Base-by-base conservation (phyloP, 37 sponge, comb jelly and placozoan genomes). In the Aplysina aerophoba region DNA sequence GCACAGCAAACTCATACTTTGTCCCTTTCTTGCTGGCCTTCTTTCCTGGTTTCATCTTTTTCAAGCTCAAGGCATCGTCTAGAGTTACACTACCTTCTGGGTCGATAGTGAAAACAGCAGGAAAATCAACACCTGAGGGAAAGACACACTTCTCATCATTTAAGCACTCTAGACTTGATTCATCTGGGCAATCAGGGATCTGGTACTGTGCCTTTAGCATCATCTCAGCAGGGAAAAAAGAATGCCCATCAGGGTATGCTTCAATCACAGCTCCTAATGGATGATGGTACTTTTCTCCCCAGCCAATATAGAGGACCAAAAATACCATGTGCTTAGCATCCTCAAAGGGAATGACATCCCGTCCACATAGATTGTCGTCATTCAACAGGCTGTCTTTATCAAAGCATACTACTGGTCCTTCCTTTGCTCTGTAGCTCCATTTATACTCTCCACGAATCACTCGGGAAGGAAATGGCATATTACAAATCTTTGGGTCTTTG, bases 31-130 rank as follows among this genome's bases (percentile, higher is more conserved):
- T 50, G 15, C 19, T 56, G 0, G 16, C 36, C 0, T 22, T 33
- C 2, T 53, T 16, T 11, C 50, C 50, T 44, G 50, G 3, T 44
- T 3, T 44, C 17, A 84, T 0, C 16, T 36, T 72, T 21, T 30
- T 36, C 20, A 90, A 35, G 20, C 89, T 88, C 8, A 94, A 20
- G 17, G 94, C 94, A 94, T 94, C 91, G 80, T 94, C 94, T 15
- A 90, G 81, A 28, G 80, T 83, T 15, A 35, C 54, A 37, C 89
- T 85, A 59, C 56, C 84, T 36, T 83, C 55, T 22, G 88, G 91
- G 66, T 94, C 94, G 78, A 94, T 90, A 36, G 91, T 94, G 68
- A 90, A 94, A 31, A 44, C 50, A 44, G 50, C 50, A 44, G 50
- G 50, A 44, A 44, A 44, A 8, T 44, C 50, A 44, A 44, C 8